Evolutionary conservation across 1,140 invertebrate species (phyloP).

Genomic region (Ericerus pela): DNA sequence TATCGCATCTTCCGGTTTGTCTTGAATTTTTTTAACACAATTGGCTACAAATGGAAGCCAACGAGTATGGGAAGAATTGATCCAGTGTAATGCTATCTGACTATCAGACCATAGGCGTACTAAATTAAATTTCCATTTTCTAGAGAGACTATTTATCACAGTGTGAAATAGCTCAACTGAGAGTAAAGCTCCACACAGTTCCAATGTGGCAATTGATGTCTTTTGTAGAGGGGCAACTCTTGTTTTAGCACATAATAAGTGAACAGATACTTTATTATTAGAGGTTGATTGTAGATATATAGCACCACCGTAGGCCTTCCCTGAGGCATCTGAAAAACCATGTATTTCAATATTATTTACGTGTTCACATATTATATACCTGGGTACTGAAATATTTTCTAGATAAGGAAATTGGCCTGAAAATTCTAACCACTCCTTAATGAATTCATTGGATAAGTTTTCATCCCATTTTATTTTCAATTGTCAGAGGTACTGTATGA

Average conservation of each 20-base stretch:
- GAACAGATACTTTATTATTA: conserved; percentile 4
- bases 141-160: conserved; percentile 22
- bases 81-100: conserved; percentile 3
- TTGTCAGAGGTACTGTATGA: conserved; percentile 19
- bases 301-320: conserved; percentile 26
- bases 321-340: conserved; percentile 29
- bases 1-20: no score
- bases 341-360: conserved; percentile 14
- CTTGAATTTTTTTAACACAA: no score
- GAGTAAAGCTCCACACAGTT: conserved; percentile 32
- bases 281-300: conserved; percentile 21
- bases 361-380: conserved; percentile 6
- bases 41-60: no score
- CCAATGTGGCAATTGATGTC: conserved; percentile 33
- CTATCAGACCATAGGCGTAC: conserved; percentile 14
- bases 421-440: conserved; percentile 21
- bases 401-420: conserved; percentile 13
- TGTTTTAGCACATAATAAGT: conserved; percentile 19
- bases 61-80: no score
- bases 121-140: no score
- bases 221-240: conserved; percentile 20
- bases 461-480: conserved; percentile 25
- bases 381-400: conserved; percentile 6
- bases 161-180: conserved; percentile 21
- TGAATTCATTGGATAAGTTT: conserved; percentile 17